Conservation (phyloP, 2,797 vertebrate genomes). For the Crenuchus spilurus region DNA sequence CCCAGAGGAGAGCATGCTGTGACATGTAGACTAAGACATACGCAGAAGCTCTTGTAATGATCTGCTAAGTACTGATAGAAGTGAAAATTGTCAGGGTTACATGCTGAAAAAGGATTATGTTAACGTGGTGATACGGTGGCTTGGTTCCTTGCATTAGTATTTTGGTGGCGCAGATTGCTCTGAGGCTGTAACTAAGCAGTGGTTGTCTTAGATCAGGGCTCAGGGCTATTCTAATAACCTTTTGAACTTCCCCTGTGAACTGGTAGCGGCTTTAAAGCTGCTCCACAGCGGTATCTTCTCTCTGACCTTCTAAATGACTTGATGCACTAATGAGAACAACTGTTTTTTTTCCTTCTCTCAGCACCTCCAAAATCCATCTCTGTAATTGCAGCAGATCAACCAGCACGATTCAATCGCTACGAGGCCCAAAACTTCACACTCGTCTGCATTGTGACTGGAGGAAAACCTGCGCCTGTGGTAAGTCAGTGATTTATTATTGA, state of each 20-base stretch:
- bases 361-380: constrained; percentile 92
- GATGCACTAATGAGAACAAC: constrained; percentile 18
- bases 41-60: constrained; percentile 25
- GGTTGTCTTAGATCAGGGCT: not conserved
- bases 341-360: constrained; percentile 57
- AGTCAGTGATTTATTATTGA: constrained; percentile 58
- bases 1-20: constrained; percentile 33
- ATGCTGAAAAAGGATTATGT: constrained; percentile 19
- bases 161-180: not conserved
- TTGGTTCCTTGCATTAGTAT: constrained; percentile 9
- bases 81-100: constrained; percentile 17
- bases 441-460: constrained; percentile 89
- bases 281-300: not conserved
- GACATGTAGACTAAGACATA: constrained; percentile 36
- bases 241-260: too few relatives aligned
- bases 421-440: constrained; percentile 95
- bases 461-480: constrained; percentile 89
- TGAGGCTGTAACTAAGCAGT: constrained; percentile 6
- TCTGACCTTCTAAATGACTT: constrained; percentile 5
- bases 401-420: constrained; percentile 89
- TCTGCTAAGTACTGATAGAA: constrained; percentile 15
- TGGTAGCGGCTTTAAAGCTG: not conserved
- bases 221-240: not conserved
- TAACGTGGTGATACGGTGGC: not conserved
- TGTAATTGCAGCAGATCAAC: constrained; percentile 84